These are phyloP conservation scores for Hyposoter didymator DNA, from an alignment of 2,888 invertebrate species.

Conservation along the genomic window DNA sequence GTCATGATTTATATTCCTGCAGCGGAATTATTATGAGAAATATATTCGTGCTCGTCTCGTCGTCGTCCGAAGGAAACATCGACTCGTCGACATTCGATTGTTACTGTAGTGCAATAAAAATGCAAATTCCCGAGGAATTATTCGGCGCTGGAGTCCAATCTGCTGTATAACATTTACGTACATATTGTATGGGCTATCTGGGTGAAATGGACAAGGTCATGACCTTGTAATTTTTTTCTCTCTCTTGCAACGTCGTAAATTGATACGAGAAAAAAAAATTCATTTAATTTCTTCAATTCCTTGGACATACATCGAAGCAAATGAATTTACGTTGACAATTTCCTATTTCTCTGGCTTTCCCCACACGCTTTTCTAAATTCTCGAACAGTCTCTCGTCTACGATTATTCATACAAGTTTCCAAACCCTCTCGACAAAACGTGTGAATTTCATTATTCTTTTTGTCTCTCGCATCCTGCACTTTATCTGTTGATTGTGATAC, in stretches of 20 bases:
- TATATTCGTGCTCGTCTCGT: constrained; percentile 16
- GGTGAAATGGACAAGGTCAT: constrained; percentile 18
- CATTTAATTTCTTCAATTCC: background rate
- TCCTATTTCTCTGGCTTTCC: background rate
- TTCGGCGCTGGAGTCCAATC: constrained; percentile 20
- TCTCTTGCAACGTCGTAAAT: background rate
- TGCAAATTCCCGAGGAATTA: constrained; percentile 33
- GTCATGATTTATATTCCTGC: constrained; percentile 9
- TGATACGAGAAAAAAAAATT: background rate
- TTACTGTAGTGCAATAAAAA: constrained; percentile 22
- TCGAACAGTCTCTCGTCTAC: background rate
- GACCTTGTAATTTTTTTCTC: constrained; percentile 11
- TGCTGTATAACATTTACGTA: background rate
- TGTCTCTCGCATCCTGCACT: background rate
- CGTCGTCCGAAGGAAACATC: background rate
- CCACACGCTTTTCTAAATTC: background rate
- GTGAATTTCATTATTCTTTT: background rate
- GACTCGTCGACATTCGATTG: background rate
- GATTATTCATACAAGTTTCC: background rate
- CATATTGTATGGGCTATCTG: background rate
- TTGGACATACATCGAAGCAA: background rate
- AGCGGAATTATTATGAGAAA: constrained; percentile 20
- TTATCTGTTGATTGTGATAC: background rate
- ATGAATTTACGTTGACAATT: background rate
- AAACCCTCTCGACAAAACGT: background rate